Evolutionary conservation across 2,113 vertebrate species (phyloP).

Genomic region (Salminus brasiliensis): DNA sequence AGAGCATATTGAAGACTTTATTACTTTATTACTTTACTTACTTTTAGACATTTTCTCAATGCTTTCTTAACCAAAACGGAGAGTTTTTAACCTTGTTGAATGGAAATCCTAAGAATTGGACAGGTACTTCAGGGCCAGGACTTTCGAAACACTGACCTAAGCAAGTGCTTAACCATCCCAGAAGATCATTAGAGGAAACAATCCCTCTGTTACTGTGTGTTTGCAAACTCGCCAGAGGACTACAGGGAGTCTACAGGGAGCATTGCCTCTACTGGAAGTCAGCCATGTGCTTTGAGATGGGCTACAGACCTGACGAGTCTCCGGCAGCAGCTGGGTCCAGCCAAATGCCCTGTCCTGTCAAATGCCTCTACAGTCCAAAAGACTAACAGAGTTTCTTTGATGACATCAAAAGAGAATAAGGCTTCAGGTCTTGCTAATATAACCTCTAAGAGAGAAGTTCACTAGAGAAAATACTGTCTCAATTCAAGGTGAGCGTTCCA

Average conservation of each 20-base stretch:
- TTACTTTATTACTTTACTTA: too few species aligned
- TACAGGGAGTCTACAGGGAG: background rate
- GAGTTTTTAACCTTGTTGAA: too few species aligned
- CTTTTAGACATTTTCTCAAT: too few species aligned
- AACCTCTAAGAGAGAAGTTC: too few species aligned
- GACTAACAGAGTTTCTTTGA: too few species aligned
- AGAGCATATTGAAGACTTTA: too few species aligned
- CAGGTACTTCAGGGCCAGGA: background rate
- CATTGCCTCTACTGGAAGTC: background rate
- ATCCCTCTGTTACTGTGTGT: constrained; percentile 3
- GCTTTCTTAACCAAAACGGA: too few species aligned
- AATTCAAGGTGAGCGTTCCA: background rate
- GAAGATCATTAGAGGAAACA: background rate
- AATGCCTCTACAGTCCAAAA: too few species aligned
- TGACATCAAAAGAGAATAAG: too few species aligned
- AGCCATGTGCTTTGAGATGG: background rate
- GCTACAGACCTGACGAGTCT: background rate
- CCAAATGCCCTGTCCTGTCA: background rate
- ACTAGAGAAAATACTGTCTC: too few species aligned
- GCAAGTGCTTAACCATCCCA: background rate
- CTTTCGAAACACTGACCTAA: background rate
- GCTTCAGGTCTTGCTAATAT: too few species aligned
- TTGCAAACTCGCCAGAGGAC: constrained; percentile 1
- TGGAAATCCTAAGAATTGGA: background rate
- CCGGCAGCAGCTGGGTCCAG: background rate